A percentile compares a stretch with the other conserved stretches of the same genome.
Conservation (phyloP, 2,888 invertebrate species). For the Phymatocera aterrima region DNA sequence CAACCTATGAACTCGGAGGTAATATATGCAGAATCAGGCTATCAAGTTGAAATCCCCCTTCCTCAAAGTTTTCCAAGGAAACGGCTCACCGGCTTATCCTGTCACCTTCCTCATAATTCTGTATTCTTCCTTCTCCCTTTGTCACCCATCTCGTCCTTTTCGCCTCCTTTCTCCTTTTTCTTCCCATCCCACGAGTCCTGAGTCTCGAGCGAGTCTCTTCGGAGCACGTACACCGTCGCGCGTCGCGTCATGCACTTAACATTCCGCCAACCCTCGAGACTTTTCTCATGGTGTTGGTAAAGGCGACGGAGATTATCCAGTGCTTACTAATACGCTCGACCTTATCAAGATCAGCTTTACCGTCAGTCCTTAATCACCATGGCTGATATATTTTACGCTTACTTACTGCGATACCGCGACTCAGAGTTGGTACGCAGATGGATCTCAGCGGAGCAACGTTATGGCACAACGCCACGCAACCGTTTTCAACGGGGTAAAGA, state of each 20-base stretch:
- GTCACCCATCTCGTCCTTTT: background rate
- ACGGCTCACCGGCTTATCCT: constrained; percentile 37
- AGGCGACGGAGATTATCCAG: constrained; percentile 38
- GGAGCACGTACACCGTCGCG: constrained; percentile 8
- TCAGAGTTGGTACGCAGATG: constrained; percentile 1
- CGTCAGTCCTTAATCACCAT: constrained; percentile 39
- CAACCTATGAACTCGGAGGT: constrained; percentile 29
- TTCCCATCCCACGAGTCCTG: background rate
- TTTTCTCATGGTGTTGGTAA: background rate
- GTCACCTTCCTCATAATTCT: constrained; percentile 43
- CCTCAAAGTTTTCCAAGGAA: constrained; percentile 27
- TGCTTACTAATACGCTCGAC: constrained; percentile 43
- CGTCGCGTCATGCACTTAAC: too few species aligned
- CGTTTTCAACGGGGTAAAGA: background rate
- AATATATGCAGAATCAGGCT: constrained; percentile 43
- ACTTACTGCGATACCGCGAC: constrained; percentile 37
- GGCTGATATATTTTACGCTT: constrained; percentile 39
- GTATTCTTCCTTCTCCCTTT: constrained; percentile 34
- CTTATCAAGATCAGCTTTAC: constrained; percentile 41
- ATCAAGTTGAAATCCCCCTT: constrained; percentile 36
- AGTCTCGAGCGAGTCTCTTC: background rate
- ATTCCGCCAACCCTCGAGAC: constrained; percentile 24
- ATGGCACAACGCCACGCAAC: background rate
- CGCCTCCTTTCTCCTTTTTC: background rate
- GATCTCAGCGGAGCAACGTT: background rate